Evolutionary conservation across 2,113 vertebrate species (phyloP).

Genomic region (Sapajus apella): DNA sequence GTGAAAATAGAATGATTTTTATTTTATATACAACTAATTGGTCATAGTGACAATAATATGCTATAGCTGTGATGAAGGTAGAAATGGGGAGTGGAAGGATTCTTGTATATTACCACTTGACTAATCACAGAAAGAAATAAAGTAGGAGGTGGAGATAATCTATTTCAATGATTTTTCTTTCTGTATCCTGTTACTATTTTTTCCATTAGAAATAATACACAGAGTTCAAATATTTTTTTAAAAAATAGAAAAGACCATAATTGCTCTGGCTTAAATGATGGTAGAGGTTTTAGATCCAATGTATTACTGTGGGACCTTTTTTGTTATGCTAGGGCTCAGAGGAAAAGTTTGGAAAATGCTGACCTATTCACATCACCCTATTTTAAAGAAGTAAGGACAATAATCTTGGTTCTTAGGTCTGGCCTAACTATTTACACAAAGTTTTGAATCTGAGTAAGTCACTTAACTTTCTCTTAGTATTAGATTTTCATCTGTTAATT

Average conservation of each 20-base stretch:
- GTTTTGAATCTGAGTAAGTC: not conserved
- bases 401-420: not conserved
- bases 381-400: not conserved
- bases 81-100: not conserved
- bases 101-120: not conserved
- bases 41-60: not conserved
- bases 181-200: not conserved
- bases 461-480: not conserved
- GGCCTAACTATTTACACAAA: not conserved
- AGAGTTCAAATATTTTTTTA: not conserved
- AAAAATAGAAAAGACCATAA: not conserved
- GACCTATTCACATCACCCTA: not conserved
- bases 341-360: not conserved
- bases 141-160: not conserved
- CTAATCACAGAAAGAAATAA: not conserved
- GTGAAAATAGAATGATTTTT: not conserved
- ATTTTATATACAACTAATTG: not conserved
- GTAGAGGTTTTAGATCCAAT: not conserved
- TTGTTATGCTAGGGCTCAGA: not conserved
- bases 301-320: not conserved
- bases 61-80: not conserved
- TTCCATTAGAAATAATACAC: not conserved
- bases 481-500: slow-evolving; percentile 13
- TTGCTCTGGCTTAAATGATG: not conserved
- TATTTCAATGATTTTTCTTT: not conserved